phyloP scores from a whole-genome alignment of 2,113 vertebrate species.

The Seriola aureovittata region DNA sequence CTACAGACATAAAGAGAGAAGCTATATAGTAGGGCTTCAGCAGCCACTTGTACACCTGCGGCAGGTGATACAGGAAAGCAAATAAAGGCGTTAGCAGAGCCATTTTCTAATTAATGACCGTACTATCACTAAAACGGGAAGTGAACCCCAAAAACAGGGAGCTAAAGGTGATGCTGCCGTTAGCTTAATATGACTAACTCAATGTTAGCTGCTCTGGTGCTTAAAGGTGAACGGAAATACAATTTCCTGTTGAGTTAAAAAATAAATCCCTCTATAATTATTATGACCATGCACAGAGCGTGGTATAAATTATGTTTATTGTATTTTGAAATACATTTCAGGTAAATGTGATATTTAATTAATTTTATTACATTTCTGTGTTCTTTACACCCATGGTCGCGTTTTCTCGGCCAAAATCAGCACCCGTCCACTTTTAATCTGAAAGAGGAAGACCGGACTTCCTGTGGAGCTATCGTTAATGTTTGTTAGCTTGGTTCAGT shows the following conservation, averaged over 20 bases:
- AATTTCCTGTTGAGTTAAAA: constrained; percentile 24
- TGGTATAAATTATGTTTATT: background rate
- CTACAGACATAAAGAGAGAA: constrained; percentile 89
- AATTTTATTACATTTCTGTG: background rate
- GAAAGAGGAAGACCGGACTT: background rate
- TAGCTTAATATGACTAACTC: constrained; percentile 10
- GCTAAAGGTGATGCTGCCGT: background rate
- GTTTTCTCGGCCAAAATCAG: background rate
- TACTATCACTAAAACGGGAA: background rate
- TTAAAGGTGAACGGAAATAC: background rate
- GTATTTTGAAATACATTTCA: background rate
- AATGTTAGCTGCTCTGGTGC: background rate
- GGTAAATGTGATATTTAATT: background rate
- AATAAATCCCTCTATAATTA: constrained; percentile 13
- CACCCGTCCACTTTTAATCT: constrained; percentile 14
- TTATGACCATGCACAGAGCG: background rate
- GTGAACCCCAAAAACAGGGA: background rate
- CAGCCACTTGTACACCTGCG: constrained; percentile 94
- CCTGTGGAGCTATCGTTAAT: background rate
- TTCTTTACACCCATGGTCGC: background rate
- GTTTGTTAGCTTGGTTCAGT: background rate
- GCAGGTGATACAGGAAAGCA: constrained; percentile 90
- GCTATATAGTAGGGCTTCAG: constrained; percentile 91
- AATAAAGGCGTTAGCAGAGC: constrained; percentile 91
- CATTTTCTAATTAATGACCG: constrained; percentile 81